Evolutionary conservation across 2,888 invertebrate genomes (phyloP).

Genomic region (Sylvicola fuscatus): DNA sequence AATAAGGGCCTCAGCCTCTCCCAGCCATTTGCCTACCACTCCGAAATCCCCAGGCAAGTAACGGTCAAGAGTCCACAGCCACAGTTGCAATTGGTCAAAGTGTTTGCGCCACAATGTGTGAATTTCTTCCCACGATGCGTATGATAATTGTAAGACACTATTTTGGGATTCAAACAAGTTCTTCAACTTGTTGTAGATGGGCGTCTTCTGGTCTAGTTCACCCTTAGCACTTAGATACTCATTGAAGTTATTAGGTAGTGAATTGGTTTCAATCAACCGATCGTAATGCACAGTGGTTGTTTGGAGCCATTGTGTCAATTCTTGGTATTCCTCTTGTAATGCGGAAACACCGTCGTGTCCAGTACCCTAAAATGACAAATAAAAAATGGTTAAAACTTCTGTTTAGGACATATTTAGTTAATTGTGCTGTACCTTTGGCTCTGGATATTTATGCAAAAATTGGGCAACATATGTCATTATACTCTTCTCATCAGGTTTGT

Average conservation of each 20-base stretch:
- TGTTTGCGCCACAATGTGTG: constrained; percentile 64
- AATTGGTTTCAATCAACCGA: constrained; percentile 51
- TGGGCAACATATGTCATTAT: constrained; percentile 98
- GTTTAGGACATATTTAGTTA: constrained; percentile 6
- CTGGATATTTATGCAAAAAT: constrained; percentile 87
- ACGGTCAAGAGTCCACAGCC: constrained; percentile 79
- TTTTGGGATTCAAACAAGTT: constrained; percentile 55
- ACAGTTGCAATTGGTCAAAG: constrained; percentile 55
- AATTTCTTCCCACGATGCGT: constrained; percentile 67
- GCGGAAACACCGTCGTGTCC: constrained; percentile 53
- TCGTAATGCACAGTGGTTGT: constrained; percentile 58
- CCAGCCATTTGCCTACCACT: constrained; percentile 74
- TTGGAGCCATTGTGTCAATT: constrained; percentile 61
- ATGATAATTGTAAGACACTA: constrained; percentile 40
- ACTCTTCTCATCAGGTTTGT: constrained; percentile 90
- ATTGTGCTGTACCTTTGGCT: constrained; percentile 63
- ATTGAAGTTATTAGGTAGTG: constrained; percentile 56
- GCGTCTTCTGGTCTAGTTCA: constrained; percentile 52
- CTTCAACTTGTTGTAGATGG: constrained; percentile 55
- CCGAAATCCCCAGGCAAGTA: constrained; percentile 71
- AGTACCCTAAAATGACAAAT: constrained; percentile 37
- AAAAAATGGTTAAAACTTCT: too few relatives aligned
- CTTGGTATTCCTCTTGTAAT: constrained; percentile 62
- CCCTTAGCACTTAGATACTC: constrained; percentile 59
- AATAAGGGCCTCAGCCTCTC: constrained; percentile 63